Base-by-base conservation (phyloP, 2,797 vertebrate species). In the Myotis myotis region DNA sequence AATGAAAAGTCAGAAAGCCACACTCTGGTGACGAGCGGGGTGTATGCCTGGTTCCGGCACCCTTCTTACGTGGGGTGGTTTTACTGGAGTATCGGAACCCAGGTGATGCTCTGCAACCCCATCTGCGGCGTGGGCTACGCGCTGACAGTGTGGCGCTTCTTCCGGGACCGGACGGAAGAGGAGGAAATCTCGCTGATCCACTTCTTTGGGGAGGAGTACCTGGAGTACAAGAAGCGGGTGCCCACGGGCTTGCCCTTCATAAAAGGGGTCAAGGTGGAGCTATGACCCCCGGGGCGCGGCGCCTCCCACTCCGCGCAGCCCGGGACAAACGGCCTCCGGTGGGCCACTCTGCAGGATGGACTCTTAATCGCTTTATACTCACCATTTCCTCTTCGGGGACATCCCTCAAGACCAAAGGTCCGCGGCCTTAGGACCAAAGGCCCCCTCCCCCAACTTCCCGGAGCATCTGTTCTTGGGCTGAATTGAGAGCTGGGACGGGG, bases 21-120 rank as follows among this genome's bases (percentile, higher is more conserved):
- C 13, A 99, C 99, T 30, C 97, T 99, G 97, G 99, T 99, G 98
- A 99, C 99, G 0, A 98, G 96, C 0, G 99, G 99, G 0, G 99
- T 99, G 30, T 99, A 99, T 0, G 98, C 99, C 51, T 99, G 98
- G 98, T 99, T 99, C 97, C 98, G 99, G 95, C 99, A 99, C 96
- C 99, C 99, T 0, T 99, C 99, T 1, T 99, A 99, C 0, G 99
- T 99, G 80, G 99, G 99, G 81, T 99, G 99, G 99, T 99, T 99
- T 98, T 99, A 99, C 98, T 99, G 99, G 99, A 99, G 99, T 97
- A 99, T 99, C 28, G 99, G 99, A 57, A 99, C 99, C 19, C 99
- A 99, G 99, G 98, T 99, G 88, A 97, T 99, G 97, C 98, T 99
- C 97, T 99, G 99, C 97, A 99, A 99, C 96, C 99, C 99, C 0